These are phyloP conservation scores for Scaeva pyrastri DNA, from an alignment of 2,888 invertebrate genomes.

Conservation along the genomic window DNA sequence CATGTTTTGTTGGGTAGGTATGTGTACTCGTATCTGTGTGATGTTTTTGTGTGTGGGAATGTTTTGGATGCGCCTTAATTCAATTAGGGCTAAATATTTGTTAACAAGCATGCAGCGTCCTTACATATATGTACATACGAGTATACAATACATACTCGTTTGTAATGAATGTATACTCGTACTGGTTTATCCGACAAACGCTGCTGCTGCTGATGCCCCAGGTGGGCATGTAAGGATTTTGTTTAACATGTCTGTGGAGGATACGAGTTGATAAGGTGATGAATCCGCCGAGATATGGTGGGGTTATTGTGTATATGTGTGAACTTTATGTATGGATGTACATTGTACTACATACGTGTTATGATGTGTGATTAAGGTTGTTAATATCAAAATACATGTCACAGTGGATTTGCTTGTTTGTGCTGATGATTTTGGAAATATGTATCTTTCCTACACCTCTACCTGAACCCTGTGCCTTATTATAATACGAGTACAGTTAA, in stretches of 20 bases:
- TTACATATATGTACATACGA: neutral
- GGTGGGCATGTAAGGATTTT: conserved; percentile 36
- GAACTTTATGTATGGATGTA: too few species aligned
- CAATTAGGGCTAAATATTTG: conserved; percentile 53
- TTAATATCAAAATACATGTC: conserved; percentile 45
- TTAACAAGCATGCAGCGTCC: conserved; percentile 25
- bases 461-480: too few species aligned
- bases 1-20: neutral
- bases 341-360: conserved; percentile 12
- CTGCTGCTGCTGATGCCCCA: conserved; percentile 18
- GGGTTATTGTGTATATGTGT: too few species aligned
- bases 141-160: too few species aligned
- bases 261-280: conserved; percentile 18
- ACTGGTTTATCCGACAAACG: too few species aligned
- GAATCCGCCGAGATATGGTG: conserved; percentile 15
- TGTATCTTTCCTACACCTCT: neutral
- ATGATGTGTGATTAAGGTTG: conserved; percentile 50
- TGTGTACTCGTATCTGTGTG: too few species aligned
- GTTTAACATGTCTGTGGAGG: conserved; percentile 43
- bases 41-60: too few species aligned
- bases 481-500: too few species aligned
- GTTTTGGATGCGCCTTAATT: conserved; percentile 30
- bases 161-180: too few species aligned
- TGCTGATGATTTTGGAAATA: conserved; percentile 13
- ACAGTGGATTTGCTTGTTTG: conserved; percentile 24